Evolutionary conservation across 64 coral and sea anemone species (phyloP), one percentile per base, ranked within the genome.

Genomic region (Montipora cactus): DNA sequence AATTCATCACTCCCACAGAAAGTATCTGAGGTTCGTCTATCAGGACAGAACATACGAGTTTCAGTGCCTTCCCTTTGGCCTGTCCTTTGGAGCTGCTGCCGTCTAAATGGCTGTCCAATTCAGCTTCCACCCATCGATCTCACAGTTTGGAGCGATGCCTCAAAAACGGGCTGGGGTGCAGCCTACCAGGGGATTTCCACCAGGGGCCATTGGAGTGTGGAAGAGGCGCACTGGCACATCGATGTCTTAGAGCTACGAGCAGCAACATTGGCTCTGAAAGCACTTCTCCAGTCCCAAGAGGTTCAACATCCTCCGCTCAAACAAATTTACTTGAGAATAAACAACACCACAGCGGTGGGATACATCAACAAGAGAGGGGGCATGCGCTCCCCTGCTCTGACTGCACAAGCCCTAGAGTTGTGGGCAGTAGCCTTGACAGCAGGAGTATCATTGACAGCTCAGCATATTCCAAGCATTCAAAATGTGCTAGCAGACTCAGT

Each of bases 271-370:
- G 9, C 61, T 25, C 82, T 87, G 7, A 75, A 93, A 80, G 76
- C 82, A 3, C 76, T 93, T 53, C 71, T 93, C 7, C 52, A 76
- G 52, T 21, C 7, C 10, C 15, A 64, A 47, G 48, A 90, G 11
- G 2, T 14, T 9, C 12, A 73, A 73, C 61, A 64, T 64, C 61
- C 69, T 28, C 13, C 4, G 45, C 88, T 37, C 61, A 59, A 67
- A 44, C 88, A 90, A 22, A 69, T 87, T 44, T 64, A 50, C 18
- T 13, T 80, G 76, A 8, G 58, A 5, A 66, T 79, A 84, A 83
- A 93, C 91, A 93, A 93, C 75, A 77, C 91, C 37, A 93, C 91
- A 25, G 81, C 72, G 19, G 81, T 87, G 0, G 80, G 74, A 2
- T 87, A 93, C n/a, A 69, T 93, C 15, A 93, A 93, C 81, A 61